Evolutionary conservation across 2,888 invertebrate genomes (phyloP).

Genomic region (Bugulina stolonifera): DNA sequence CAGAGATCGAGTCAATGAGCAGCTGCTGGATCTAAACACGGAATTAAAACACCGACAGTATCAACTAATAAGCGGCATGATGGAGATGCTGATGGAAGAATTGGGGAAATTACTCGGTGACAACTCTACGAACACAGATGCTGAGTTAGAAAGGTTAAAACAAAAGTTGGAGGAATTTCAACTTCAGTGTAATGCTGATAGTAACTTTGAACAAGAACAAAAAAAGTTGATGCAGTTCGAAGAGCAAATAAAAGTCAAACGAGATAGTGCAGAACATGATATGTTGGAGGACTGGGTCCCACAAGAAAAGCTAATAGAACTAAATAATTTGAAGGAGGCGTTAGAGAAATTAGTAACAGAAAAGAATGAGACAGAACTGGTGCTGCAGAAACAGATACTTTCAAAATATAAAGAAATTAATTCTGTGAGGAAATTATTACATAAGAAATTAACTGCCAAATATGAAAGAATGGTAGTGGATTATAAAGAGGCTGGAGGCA

Average conservation of each 20-base stretch:
- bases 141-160: background rate
- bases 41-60: background rate
- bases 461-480: background rate
- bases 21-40: background rate
- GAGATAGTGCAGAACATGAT: background rate
- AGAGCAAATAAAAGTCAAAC: background rate
- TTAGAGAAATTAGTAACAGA: background rate
- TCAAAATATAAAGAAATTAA: background rate
- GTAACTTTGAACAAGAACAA: background rate
- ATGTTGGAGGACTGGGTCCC: background rate
- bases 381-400: background rate
- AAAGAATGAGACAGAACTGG: background rate
- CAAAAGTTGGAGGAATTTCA: background rate
- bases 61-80: too few species aligned
- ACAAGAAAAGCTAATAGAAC: background rate
- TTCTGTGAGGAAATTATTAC: background rate
- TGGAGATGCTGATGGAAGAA: background rate
- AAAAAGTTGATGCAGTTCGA: background rate
- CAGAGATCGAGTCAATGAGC: background rate
- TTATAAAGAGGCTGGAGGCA: too few species aligned
- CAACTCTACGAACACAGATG: background rate
- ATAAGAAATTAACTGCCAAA: background rate
- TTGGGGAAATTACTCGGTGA: background rate
- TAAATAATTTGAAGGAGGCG: too few species aligned
- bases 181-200: background rate